Evolutionary conservation across 1,140 invertebrate genomes (phyloP), one percentile per base, ranked within the genome.

Genomic region (Periplaneta americana): DNA sequence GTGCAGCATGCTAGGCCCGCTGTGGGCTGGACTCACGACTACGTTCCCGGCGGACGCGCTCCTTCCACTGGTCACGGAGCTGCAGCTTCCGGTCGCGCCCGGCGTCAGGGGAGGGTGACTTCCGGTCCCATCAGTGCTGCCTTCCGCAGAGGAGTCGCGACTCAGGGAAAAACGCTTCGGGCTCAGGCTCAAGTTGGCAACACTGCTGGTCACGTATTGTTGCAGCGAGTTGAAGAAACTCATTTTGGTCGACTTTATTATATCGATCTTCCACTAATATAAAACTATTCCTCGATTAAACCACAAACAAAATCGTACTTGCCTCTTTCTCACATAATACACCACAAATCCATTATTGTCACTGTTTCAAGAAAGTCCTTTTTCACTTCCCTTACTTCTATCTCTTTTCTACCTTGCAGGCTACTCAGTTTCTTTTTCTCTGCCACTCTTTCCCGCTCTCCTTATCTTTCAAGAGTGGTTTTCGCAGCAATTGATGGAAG

Each of bases 141-240:
- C 37, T 6, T 34, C 76, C 0, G 11, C 79, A 48, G 37, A 36
- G 11, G 92, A 90, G 84, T 94, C 93, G 8, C 93, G 90, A n/a
- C 92, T 90, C 78, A 94, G 90, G 2, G 93, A 93, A 84, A 93
- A 95, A 83, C 94, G 91, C 83, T 94, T 94, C 37, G 94, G 94
- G 81, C 93, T 94, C n/a, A 96, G 87, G 39, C 91, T 93, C 80
- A 96, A 87, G 84, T 92, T 94, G 17, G 94, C 94, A 81, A 96
- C 95, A 84, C 94, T 94, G 86, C 92, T 93, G 82, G 92, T 92
- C 85, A 96, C 94, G 87, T 95, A 94, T 86, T 96, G 94, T 84
- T 95, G 93, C 82, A 96, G 87, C 13, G 94, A 95, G 85, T 93
- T 94, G 86, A 96, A 93, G 89, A 96, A 96, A 91, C 95, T 96